These are phyloP conservation scores for Mythimna albipuncta DNA, from an alignment of 2,888 invertebrate genomes.

Conservation along the genomic window DNA sequence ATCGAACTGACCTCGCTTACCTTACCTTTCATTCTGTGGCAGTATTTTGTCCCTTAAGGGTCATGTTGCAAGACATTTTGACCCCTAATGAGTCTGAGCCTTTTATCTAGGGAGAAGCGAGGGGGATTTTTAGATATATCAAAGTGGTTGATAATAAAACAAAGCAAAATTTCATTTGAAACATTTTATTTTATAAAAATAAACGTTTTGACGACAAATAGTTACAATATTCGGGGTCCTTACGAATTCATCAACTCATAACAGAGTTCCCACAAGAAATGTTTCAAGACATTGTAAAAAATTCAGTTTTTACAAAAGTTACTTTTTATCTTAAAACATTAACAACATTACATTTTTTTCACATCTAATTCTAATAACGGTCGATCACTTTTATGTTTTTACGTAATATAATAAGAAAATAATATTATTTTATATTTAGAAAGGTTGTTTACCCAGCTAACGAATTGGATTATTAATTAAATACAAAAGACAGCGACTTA, in stretches of 20 bases:
- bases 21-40: not conserved
- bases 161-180: constrained; percentile 76
- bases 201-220: constrained; percentile 91
- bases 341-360: constrained; percentile 90
- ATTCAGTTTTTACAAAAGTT: constrained; percentile 93
- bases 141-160: constrained; percentile 42
- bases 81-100: too few relatives aligned
- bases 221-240: constrained; percentile 90
- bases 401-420: constrained; percentile 85
- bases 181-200: constrained; percentile 91
- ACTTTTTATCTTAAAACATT: constrained; percentile 92
- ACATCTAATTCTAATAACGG: constrained; percentile 90
- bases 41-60: not conserved
- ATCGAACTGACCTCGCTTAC: too few relatives aligned
- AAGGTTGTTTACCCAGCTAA: constrained; percentile 42
- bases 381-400: constrained; percentile 85
- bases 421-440: constrained; percentile 71
- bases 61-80: not conserved
- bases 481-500: constrained; percentile 40
- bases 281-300: constrained; percentile 94
- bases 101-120: not conserved
- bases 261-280: constrained; percentile 88
- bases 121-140: not conserved
- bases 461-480: constrained; percentile 46
- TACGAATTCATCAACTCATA: constrained; percentile 85